Evolutionary conservation across 2,797 vertebrate species (phyloP), one percentile per base, ranked within the genome.

Genomic region (Phalloptychus januarius): DNA sequence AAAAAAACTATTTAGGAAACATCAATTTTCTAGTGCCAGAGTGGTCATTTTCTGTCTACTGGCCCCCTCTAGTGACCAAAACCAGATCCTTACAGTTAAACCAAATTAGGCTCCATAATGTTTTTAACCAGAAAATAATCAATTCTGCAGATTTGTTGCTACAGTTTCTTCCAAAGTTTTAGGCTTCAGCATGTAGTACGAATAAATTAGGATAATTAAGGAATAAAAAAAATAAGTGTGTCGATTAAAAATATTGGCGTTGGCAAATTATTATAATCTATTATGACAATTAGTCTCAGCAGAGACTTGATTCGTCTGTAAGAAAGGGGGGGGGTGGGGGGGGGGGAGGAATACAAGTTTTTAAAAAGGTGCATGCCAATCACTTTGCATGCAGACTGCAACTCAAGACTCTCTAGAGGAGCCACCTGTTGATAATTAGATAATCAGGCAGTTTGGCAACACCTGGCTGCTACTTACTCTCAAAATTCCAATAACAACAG

Each of bases 31-130:
- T 52, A 52, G 25, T 52, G 7, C 36, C 28, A 18, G 18, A 72
- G 45, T 31, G 2, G n/a, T 36, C 28, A 73, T 58, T 1, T 31
- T 31, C 50, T 56, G 7, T 56, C 67, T 23, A 28, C 7, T 58
- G 31, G 63, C 72, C 10, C 63, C 63, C 63, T 75, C 72, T 75
- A 45, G 72, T 70, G 72, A 72, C 36, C 70, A 6, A 54, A 79
- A 63, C 7, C 70, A 40, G 56, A 73, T 20, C 1, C 4, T 12
- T 20, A 13, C 28, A 36, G 70, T 77, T 77, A 52, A 40, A 40
- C 7, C 23, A 63, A 45, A 63, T 48, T 69, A 31, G 67, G 40
- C 4, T 28, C 6, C 25, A 44, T 1, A 38, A 0, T 25, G 36
- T 38, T 10, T 38, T 25, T 20, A 18, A 25, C 20, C 28, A 28